phyloP scores from a whole-genome alignment of 2,888 invertebrate species.

The Gastrophysa polygoni region DNA sequence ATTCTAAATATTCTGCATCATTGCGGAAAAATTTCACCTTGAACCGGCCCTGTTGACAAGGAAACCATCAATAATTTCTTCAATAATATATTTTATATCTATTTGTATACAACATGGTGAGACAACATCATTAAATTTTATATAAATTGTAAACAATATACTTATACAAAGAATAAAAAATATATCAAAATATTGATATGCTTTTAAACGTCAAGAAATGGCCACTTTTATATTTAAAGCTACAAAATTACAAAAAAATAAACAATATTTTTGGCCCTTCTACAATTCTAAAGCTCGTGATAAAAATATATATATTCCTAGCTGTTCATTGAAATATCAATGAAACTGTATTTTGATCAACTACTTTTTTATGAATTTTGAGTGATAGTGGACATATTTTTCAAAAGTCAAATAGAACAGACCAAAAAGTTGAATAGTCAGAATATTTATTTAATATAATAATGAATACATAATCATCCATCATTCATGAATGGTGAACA shows the following conservation, averaged over 20 bases:
- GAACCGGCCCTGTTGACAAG: too few species aligned
- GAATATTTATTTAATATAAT: too few species aligned
- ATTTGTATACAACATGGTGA: conserved; percentile 35
- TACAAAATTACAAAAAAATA: conserved; percentile 6
- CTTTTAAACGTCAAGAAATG: conserved; percentile 28
- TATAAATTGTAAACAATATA: conserved; percentile 41
- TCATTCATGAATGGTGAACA: too few species aligned
- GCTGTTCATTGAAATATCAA: too few species aligned
- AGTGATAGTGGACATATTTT: too few species aligned
- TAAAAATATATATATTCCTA: conserved; percentile 5
- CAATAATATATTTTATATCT: conserved; percentile 17
- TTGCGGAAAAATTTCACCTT: too few species aligned
- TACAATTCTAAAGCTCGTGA: background rate
- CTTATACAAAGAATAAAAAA: conserved; percentile 39
- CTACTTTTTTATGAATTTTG: conserved; percentile 12
- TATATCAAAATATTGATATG: conserved; percentile 38
- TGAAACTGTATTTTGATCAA: background rate
- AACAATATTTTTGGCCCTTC: background rate
- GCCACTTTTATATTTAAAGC: conserved; percentile 31
- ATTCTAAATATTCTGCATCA: too few species aligned
- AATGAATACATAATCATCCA: too few species aligned
- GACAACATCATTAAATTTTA: conserved; percentile 39
- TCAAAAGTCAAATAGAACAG: too few species aligned
- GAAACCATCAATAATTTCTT: background rate
- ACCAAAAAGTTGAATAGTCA: too few species aligned